These are phyloP conservation scores for Pterocles burchelli DNA, from an alignment of 2,113 vertebrate genomes.

Conservation along the genomic window DNA sequence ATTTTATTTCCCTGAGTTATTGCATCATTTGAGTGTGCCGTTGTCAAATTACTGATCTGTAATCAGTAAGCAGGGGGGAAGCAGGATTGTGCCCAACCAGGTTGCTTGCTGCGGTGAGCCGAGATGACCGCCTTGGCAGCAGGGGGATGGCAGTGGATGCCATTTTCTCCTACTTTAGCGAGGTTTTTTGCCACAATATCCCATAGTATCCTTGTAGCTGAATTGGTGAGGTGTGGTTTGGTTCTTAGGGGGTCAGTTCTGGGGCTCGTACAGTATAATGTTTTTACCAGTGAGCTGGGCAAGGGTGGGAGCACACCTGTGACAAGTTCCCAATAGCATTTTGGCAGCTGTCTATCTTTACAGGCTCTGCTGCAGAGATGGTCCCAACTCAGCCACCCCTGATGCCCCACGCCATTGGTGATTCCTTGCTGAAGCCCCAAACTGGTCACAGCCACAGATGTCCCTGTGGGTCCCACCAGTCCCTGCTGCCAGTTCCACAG, in stretches of 20 bases:
- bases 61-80: neutral
- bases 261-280: neutral
- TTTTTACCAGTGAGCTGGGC: neutral
- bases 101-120: neutral
- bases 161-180: neutral
- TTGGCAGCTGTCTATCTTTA: neutral
- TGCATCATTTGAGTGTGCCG: neutral
- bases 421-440: neutral
- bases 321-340: neutral
- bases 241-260: neutral
- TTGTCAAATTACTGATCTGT: neutral
- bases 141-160: accelerated
- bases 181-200: neutral
- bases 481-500: neutral
- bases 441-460: accelerated
- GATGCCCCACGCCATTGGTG: accelerated
- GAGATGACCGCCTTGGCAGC: neutral
- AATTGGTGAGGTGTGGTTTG: neutral
- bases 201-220: neutral
- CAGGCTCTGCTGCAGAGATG: neutral
- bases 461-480: neutral
- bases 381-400: neutral
- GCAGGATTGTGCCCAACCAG: neutral
- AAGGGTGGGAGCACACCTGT: neutral
- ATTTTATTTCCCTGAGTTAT: neutral